These are phyloP conservation scores for Echinops telfairi DNA, from an alignment of 2,113 vertebrate species.

Conservation along the genomic window DNA sequence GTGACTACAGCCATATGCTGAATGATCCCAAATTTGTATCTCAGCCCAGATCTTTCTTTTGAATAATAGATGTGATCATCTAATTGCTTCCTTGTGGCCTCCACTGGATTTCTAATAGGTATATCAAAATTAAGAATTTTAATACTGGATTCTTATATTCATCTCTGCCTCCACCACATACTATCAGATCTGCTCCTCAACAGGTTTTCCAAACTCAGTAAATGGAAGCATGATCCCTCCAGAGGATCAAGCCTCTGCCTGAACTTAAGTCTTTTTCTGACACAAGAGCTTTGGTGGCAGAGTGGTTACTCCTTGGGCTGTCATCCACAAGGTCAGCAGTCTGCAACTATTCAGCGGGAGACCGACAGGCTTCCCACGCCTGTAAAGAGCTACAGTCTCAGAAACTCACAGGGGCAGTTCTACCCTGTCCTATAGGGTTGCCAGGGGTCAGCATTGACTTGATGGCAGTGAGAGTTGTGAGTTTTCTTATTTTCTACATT, in stretches of 20 bases:
- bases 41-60: not conserved
- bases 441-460: too few relatives aligned
- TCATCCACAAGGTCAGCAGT: too few relatives aligned
- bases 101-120: not conserved
- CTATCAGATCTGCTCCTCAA: not conserved
- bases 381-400: too few relatives aligned
- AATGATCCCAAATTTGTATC: not conserved
- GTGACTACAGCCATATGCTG: not conserved
- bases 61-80: constrained; percentile 10
- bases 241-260: not conserved
- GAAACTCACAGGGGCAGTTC: too few relatives aligned
- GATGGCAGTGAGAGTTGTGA: too few relatives aligned
- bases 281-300: too few relatives aligned
- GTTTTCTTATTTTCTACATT: too few relatives aligned
- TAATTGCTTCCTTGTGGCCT: not conserved
- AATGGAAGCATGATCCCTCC: not conserved
- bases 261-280: not conserved
- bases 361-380: too few relatives aligned
- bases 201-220: not conserved
- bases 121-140: not conserved
- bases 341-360: too few relatives aligned
- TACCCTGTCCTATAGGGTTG: too few relatives aligned
- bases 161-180: too few relatives aligned
- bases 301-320: too few relatives aligned
- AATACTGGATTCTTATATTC: not conserved